phyloP scores from a whole-genome alignment of 1,140 invertebrate genomes.

The Drosophila simulans region DNA sequence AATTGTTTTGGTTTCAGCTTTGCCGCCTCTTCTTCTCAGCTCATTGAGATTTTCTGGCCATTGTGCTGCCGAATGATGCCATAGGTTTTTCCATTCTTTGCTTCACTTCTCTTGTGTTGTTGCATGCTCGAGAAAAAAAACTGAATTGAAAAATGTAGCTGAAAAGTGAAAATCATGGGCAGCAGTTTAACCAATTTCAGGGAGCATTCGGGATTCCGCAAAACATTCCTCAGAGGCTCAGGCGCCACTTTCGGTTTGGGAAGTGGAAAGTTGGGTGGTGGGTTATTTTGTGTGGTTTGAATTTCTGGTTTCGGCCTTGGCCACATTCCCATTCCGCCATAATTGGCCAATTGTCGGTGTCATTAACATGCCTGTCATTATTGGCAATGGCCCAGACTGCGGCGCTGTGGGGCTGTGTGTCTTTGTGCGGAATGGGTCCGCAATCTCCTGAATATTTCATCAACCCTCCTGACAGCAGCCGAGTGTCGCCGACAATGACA shows the following conservation, averaged over 20 bases:
- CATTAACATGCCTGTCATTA: constrained; percentile 69
- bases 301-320: constrained; percentile 26
- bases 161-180: constrained; percentile 48
- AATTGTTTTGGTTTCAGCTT: constrained; percentile 50
- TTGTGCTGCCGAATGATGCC: constrained; percentile 15
- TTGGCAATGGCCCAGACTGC: constrained; percentile 30
- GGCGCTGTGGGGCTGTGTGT: too few species aligned
- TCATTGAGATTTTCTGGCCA: constrained; percentile 23
- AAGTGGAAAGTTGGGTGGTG: too few species aligned
- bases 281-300: constrained; percentile 23
- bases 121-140: background rate
- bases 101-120: background rate
- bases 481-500: constrained; percentile 39
- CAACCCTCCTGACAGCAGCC: constrained; percentile 34
- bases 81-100: background rate
- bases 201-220: background rate
- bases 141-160: constrained; percentile 36
- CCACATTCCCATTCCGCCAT: constrained; percentile 48
- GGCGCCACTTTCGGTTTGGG: background rate
- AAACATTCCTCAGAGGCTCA: constrained; percentile 14
- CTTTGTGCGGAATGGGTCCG: constrained; percentile 18
- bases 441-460: constrained; percentile 73
- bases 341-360: constrained; percentile 75
- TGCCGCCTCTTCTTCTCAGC: background rate
- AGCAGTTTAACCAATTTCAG: constrained; percentile 14